These are phyloP conservation scores for Notarius quadriscutis DNA, from an alignment of 2,113 vertebrate genomes.

Conservation along the genomic window DNA sequence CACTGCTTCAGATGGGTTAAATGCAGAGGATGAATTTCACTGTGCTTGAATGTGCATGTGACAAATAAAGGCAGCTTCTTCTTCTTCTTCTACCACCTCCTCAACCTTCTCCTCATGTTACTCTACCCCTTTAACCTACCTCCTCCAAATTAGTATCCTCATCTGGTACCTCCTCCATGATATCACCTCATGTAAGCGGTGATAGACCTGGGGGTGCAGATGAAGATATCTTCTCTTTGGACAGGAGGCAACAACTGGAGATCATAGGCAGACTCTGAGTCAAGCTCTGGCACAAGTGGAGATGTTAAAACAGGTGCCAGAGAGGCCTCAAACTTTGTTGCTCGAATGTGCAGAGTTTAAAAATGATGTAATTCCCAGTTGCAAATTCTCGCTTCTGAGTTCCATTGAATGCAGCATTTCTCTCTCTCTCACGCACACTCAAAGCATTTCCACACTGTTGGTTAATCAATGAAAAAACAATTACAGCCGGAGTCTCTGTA, in stretches of 20 bases:
- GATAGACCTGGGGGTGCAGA: not conserved
- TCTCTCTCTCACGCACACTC: not conserved
- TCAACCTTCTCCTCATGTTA: not conserved
- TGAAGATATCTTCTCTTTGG: not conserved
- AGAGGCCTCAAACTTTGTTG: not conserved
- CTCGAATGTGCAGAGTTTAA: not conserved
- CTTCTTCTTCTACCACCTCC: too few species aligned
- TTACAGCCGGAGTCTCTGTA: not conserved
- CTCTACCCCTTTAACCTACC: not conserved
- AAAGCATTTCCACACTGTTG: not conserved
- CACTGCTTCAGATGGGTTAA: too few species aligned
- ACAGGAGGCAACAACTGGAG: not conserved
- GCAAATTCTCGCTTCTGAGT: not conserved
- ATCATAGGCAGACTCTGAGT: not conserved
- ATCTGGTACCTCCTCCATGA: not conserved
- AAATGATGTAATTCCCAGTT: not conserved
- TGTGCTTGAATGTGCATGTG: too few species aligned
- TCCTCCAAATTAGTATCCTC: not conserved
- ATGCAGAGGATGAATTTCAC: too few species aligned
- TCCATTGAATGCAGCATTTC: not conserved
- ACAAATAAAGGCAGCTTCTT: too few species aligned
- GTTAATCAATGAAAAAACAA: conserved; percentile 18
- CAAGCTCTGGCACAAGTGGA: not conserved
- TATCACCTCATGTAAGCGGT: not conserved
- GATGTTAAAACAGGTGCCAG: not conserved